Evolutionary conservation across 2,113 vertebrate species (phyloP).

Genomic region (Centropristis striata): DNA sequence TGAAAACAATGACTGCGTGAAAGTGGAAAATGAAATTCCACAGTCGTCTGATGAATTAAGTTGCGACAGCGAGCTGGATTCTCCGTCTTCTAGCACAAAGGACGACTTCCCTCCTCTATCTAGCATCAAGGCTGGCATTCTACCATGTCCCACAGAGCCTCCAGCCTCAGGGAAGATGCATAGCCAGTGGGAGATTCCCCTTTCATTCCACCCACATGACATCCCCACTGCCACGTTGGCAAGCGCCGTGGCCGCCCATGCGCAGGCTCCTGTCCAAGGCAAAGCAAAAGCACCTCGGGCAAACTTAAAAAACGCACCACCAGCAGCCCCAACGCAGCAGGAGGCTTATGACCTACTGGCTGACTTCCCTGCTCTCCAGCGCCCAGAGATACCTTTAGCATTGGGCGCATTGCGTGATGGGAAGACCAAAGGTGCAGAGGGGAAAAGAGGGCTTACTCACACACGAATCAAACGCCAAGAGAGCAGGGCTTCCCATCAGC

Average conservation of each 20-base stretch:
- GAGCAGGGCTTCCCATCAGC: conserved; percentile 44
- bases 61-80: conserved; percentile 23
- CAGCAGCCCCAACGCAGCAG: conserved; percentile 18
- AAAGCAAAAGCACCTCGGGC: conserved; percentile 38
- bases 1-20: conserved; percentile 7
- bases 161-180: conserved; percentile 38
- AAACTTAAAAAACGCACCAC: conserved; percentile 8
- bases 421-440: conserved; percentile 10
- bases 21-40: neutral
- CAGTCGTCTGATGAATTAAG: neutral
- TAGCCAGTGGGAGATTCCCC: conserved; percentile 52
- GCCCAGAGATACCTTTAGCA: conserved; percentile 15
- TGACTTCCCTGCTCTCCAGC: conserved; percentile 61
- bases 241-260: neutral
- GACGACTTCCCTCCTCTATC: conserved; percentile 40
- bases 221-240: conserved; percentile 44
- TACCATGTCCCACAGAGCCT: conserved; percentile 12
- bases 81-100: conserved; percentile 5
- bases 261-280: conserved; percentile 37
- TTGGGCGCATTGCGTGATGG: neutral
- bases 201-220: conserved; percentile 39
- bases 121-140: conserved; percentile 25
- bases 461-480: conserved; percentile 26
- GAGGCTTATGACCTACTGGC: conserved; percentile 60
- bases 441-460: conserved; percentile 13